Conservation (phyloP, 2,797 vertebrate genomes). For the Myiotriccus ornatus region DNA sequence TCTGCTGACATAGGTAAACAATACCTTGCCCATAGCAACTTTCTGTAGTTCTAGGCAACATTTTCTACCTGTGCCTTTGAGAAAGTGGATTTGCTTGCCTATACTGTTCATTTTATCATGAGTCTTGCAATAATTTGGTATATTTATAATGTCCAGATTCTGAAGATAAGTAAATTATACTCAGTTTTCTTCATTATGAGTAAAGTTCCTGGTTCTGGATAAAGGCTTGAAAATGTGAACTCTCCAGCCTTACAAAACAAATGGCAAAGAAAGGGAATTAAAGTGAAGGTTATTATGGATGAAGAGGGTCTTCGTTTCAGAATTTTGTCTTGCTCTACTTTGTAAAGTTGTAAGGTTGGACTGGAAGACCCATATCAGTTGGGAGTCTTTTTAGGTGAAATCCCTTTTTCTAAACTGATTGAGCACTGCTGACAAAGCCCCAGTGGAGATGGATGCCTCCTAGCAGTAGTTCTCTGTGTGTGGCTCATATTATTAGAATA, state of each 20-base stretch:
- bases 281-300: not conserved
- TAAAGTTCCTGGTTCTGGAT: not conserved
- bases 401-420: not conserved
- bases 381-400: not conserved
- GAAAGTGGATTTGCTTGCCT: not conserved
- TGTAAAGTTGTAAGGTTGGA: not conserved
- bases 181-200: not conserved
- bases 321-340: not conserved
- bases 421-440: not conserved
- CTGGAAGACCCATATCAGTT: not conserved
- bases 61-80: not conserved
- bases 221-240: not conserved
- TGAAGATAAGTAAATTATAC: not conserved
- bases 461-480: not conserved
- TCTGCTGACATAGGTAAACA: not conserved
- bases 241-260: not conserved
- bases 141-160: not conserved
- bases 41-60: not conserved
- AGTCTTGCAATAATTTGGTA: not conserved
- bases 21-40: not conserved
- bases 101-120: not conserved
- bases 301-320: not conserved
- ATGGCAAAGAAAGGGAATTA: not conserved
- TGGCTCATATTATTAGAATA: not conserved
- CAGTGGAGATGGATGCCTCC: not conserved